Evolutionary conservation across 2,113 vertebrate genomes (phyloP), one percentile per base, ranked within the genome.

Genomic region (Charina bottae): DNA sequence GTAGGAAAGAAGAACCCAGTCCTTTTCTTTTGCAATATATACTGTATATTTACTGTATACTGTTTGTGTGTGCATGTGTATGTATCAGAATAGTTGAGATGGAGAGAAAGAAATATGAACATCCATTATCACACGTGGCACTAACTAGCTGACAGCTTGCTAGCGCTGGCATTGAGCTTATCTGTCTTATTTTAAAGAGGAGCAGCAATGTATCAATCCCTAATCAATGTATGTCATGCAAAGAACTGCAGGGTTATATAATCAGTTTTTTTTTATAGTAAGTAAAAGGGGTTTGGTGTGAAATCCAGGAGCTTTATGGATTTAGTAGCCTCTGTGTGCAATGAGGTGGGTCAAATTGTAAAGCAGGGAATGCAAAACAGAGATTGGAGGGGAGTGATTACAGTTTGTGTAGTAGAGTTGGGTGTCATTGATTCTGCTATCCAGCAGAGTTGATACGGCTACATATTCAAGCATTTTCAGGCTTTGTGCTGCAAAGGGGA

Each of bases 301-400:
- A 93, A 94, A 95, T 93, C 93, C 89, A 93, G 94, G 93, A 91
- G 94, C 90, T 96, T 95, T 95, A 64, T 55, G 93, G 96, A 94
- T 90, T 96, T 94, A 96, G 87, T 49, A 94, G 89, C 58, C 24
- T 85, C 86, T 93, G 42, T 89, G 83, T 89, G 88, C 94, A 94
- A 92, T 92, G 87, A 83, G 93, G 84, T 93, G 88, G 88, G 91
- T 72, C 94, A 95, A 92, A 89, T 94, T 94, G 94, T 93, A 96
- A 96, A 96, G 95, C 88, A 87, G 37, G 87, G 91, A 2, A 92
- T 94, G 96, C 94, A 94, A 96, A 96, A 93, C 90, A 92, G 64
- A 92, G 93, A 49, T 91, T 92, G 90, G 85, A 92, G 68, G 56
- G 91, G 93, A 94, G 94, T 95, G 93, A 91, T 84, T 93, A 89